Evolutionary conservation across 92 coral and sea anemone genomes (phyloP), one percentile per base, ranked within the genome.

Genomic region (Virgularia gustaviana): DNA sequence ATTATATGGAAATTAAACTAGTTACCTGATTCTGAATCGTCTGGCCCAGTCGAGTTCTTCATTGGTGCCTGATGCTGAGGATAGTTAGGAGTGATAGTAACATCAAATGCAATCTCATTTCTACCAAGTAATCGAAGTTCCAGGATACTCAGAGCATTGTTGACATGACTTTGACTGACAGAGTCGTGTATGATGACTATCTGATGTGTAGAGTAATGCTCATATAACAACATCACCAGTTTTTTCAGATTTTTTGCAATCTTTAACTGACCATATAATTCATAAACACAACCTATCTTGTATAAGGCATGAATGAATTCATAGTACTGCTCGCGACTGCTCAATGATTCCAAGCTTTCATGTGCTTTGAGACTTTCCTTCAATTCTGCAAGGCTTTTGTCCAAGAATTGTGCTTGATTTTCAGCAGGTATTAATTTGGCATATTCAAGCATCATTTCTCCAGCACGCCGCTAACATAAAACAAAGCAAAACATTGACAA

Each of bases 361-460:
- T 91, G 97, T 24, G 97, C 88, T 22, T 85, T 88, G 74, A 91
- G 85, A 74, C 97, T 91, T 51, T 85, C 90, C 71, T 84, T 86
- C 12, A 91, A 85, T 49, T 86, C 97, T 57, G 79, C 83, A 49
- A 83, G 62, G 49, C 88, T 85, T 13, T 72, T 74, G 27, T 64
- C 55, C 34, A 91, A 80, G 36, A 79, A 77, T 18, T 79, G 78
- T 27, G 80, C 77, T 65, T 75, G 70, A 29, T n/a, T 53, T n/a
- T 49, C 76, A 52, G 60, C 71, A 1, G 76, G 57, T 56, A 81
- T 20, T 25, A 86, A 80, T 32, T 79, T 70, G 15, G 90, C 65
- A 71, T 86, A 91, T 71, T 73, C 85, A 55, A 91, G 71, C 86
- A 91, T 20, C 55, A 86, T 75, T 61, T 87, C 86, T 43, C 90